A percentile compares a stretch with the other conserved stretches of the same genome.
phyloP scores from a whole-genome alignment of 2,113 vertebrate genomes.

The Eurypyga helias region DNA sequence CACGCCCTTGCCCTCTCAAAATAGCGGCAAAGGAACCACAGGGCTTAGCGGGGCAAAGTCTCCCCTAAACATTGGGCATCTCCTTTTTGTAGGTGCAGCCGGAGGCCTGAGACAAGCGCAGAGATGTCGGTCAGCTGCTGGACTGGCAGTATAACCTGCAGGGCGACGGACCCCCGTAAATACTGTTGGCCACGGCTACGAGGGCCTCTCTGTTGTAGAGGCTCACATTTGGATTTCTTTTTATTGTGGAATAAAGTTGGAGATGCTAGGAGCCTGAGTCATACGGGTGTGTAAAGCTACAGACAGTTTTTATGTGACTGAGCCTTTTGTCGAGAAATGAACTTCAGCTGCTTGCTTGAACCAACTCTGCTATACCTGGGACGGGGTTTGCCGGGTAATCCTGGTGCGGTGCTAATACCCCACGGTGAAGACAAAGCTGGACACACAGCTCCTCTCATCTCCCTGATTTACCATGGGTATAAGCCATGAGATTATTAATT shows the following conservation, averaged over 20 bases:
- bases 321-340: not conserved
- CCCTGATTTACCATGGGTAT: not conserved
- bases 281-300: not conserved
- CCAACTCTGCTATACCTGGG: not conserved
- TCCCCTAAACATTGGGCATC: not conserved
- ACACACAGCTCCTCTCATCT: not conserved
- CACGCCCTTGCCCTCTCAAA: not conserved
- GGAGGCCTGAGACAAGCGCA: not conserved
- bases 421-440: not conserved
- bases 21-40: not conserved
- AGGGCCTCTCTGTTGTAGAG: not conserved
- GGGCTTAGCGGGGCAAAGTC: not conserved
- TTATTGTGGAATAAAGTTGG: conserved; percentile 24
- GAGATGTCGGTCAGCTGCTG: not conserved
- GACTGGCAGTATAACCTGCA: not conserved
- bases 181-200: not conserved
- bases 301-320: not conserved
- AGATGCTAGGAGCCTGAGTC: conserved; percentile 34
- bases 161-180: not conserved
- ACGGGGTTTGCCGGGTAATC: not conserved
- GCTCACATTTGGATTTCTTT: not conserved
- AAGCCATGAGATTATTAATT: not conserved
- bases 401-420: not conserved
- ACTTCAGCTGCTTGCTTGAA: not conserved
- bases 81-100: not conserved